phyloP scores from a whole-genome alignment of 2,888 invertebrate genomes.

The Suillia variegata region DNA sequence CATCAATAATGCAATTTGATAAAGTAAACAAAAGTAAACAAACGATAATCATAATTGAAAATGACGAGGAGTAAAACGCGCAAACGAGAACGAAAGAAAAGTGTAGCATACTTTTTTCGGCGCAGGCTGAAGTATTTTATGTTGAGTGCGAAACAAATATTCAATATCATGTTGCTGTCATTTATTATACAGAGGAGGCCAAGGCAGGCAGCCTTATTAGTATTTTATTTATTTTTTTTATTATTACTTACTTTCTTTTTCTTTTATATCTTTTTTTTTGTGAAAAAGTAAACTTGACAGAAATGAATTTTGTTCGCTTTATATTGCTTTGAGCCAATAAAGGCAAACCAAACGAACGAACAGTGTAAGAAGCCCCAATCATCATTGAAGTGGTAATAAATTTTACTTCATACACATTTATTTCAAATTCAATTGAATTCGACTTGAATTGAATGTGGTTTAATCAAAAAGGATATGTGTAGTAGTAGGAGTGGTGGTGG shows the following conservation, averaged over 20 bases:
- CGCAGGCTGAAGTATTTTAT: no score
- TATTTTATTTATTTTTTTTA: background rate
- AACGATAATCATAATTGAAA: background rate
- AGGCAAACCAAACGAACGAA: no score
- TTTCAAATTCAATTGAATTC: constrained; percentile 38
- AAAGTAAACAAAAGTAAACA: background rate
- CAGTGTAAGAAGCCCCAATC: background rate
- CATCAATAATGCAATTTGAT: background rate
- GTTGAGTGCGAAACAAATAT: no score
- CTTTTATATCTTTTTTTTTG: background rate
- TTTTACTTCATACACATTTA: constrained; percentile 17
- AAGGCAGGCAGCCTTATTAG: no score
- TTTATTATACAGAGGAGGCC: no score
- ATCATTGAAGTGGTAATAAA: background rate
- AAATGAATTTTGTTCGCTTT: background rate
- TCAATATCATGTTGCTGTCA: no score
- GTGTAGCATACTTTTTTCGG: no score
- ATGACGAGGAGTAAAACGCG: no score
- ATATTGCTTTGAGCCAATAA: background rate
- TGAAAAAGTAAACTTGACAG: background rate
- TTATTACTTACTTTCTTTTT: background rate
- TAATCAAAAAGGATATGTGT: no score
- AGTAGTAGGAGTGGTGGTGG: no score
- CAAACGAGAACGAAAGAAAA: no score
- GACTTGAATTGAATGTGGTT: no score